Evolutionary conservation across 2,113 vertebrate genomes (phyloP), one percentile per base, ranked within the genome.

Genomic region (Blennius ocellaris): DNA sequence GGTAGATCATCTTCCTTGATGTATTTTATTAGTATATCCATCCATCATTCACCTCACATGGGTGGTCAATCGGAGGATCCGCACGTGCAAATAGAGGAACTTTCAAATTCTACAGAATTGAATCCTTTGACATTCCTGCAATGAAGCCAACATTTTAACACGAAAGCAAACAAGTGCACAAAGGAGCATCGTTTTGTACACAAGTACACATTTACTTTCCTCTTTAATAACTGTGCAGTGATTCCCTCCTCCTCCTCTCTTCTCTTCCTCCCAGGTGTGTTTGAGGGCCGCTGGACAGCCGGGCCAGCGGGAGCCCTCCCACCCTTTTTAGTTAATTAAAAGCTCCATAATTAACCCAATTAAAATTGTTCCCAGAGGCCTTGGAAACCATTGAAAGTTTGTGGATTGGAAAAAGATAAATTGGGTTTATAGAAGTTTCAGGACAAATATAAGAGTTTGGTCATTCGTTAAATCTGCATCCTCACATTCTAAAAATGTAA

Each of bases 291-390:
- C 65, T 74, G 72, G 49, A 45, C 52, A 65, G 73, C 69, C 64
- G 61, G 51, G 64, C 77, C 67, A 62, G 70, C 51, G 68, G 62
- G 68, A 48, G 40, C 76, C 68, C 71, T 51, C 71, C 62, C 60
- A 43, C 39, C 15, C 62, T 44, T 68, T 65, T 47, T 40, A 67
- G 52, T 87, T 87, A 72, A 90, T 88, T 83, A 84, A 85, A 86
- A 76, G 48, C 69, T 37, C 39, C 73, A 76, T 82, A 72, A 90
- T 85, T 80, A 85, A 86, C 68, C 67, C 68, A 86, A 86, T 86
- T 81, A 89, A 66, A 62, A 75, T 38, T 48, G 8, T 36, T 80
- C 83, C 90, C 85, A 72, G 50, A 78, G 83, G 86, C 72, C 38
- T 57, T 5, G 9, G 37, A 86, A 66, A 76, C 69, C 82, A 84